phyloP scores from a whole-genome alignment of 2,113 vertebrate species.

The Garra rufa region DNA sequence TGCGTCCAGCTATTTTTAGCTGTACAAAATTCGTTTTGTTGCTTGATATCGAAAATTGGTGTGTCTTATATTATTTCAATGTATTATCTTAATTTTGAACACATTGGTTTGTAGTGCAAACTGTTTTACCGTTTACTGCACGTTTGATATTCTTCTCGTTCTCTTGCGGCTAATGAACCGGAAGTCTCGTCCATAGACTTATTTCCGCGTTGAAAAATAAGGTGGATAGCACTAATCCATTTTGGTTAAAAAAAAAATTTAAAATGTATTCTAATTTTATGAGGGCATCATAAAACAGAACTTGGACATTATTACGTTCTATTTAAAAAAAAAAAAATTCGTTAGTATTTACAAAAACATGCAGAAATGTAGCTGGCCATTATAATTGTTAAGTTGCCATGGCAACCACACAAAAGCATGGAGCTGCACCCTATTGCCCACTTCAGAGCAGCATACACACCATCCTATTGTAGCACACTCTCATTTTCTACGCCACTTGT shows the following conservation, averaged over 20 bases:
- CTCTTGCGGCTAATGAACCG: too few relatives aligned
- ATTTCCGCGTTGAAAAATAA: too few relatives aligned
- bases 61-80: too few relatives aligned
- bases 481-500: constrained; percentile 1
- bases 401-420: constrained; percentile 48
- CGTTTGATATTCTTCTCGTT: too few relatives aligned
- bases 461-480: constrained; percentile 31
- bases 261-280: constrained; percentile 9
- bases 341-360: constrained; percentile 11
- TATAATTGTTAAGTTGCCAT: constrained; percentile 54
- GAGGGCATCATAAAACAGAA: neutral
- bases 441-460: constrained; percentile 37
- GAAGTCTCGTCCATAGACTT: too few relatives aligned
- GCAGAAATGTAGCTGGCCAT: constrained; percentile 27
- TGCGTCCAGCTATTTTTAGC: too few relatives aligned
- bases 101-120: too few relatives aligned
- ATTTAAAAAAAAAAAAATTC: too few relatives aligned
- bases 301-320: neutral
- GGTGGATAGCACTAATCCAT: neutral
- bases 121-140: too few relatives aligned
- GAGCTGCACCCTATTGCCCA: constrained; percentile 36
- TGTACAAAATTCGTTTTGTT: too few relatives aligned
- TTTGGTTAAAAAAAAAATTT: neutral
- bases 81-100: too few relatives aligned
- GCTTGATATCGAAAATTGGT: too few relatives aligned